Conservation (phyloP, 2,113 vertebrate species). For the Rhombomys opimus region DNA sequence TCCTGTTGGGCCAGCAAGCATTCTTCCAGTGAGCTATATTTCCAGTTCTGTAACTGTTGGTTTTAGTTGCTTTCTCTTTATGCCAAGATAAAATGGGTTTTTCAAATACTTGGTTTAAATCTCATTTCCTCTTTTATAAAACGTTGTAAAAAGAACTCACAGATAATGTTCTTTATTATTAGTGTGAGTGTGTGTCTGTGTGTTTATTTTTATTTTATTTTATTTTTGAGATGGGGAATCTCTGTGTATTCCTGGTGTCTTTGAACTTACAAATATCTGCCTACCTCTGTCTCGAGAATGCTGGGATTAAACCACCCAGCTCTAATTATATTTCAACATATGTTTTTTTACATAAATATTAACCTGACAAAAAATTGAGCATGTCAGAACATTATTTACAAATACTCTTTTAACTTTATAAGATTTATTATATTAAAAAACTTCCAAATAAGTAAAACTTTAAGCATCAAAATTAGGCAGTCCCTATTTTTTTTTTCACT, state of each 20-base stretch:
- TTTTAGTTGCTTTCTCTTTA: constrained; percentile 62
- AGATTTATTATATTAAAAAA: neutral
- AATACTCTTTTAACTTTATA: neutral
- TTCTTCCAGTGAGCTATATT: neutral
- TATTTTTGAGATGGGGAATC: no score
- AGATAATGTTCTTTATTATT: neutral
- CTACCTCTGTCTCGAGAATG: neutral
- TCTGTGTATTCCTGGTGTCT: no score
- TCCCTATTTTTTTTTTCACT: neutral
- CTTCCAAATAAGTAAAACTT: neutral
- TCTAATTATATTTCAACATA: neutral
- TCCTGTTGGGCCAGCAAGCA: neutral
- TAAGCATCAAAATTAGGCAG: neutral
- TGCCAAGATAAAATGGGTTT: constrained; percentile 30
- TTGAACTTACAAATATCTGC: no score
- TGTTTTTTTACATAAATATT: neutral
- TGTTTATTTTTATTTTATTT: neutral
- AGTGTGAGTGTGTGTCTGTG: neutral
- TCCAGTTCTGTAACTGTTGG: neutral
- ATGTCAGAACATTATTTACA: neutral
- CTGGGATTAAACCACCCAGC: neutral
- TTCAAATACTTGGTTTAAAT: constrained; percentile 24
- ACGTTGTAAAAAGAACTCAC: neutral
- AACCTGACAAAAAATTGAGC: neutral
- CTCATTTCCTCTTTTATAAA: constrained; percentile 33